These are phyloP conservation scores for Taphrorychus bicolor DNA, from an alignment of 2,888 invertebrate species.

Conservation along the genomic window DNA sequence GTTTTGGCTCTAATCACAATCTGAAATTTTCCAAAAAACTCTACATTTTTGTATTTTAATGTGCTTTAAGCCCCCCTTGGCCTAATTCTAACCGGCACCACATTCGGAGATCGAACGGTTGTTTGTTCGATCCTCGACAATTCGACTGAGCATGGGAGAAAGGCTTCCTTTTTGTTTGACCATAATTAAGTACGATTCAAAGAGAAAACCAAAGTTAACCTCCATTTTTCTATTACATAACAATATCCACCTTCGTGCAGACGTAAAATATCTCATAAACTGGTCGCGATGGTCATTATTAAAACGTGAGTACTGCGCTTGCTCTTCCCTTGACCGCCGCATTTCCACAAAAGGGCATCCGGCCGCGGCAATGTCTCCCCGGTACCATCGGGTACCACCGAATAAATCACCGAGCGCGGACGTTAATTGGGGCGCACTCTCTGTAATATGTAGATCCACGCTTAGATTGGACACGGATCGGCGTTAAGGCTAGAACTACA, in stretches of 20 bases:
- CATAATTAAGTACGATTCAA: not conserved
- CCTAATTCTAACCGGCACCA: slow-evolving; percentile 10
- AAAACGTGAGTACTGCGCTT: slow-evolving; percentile 16
- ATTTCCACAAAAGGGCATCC: slow-evolving; percentile 49
- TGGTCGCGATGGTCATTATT: slow-evolving; percentile 24
- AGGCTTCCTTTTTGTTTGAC: not conserved
- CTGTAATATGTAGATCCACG: slow-evolving; percentile 53
- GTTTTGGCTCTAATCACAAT: no score
- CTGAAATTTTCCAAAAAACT: no score
- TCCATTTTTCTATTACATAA: not conserved
- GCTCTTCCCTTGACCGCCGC: slow-evolving; percentile 26
- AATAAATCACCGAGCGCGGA: slow-evolving; percentile 58
- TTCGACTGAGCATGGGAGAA: not conserved
- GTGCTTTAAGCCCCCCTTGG: no score
- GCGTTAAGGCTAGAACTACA: not conserved
- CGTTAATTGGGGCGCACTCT: slow-evolving; percentile 59
- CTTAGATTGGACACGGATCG: slow-evolving; percentile 21
- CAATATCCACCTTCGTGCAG: no score
- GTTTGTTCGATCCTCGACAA: not conserved
- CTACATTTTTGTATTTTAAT: no score
- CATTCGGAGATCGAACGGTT: not conserved
- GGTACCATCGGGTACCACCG: slow-evolving; percentile 47
- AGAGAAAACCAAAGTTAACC: slow-evolving; percentile 7
- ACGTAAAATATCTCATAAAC: slow-evolving; percentile 21
- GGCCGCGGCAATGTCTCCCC: slow-evolving; percentile 48